Evolutionary conservation across 1,140 invertebrate genomes (phyloP).

Genomic region (Drosophila carrolli): DNA sequence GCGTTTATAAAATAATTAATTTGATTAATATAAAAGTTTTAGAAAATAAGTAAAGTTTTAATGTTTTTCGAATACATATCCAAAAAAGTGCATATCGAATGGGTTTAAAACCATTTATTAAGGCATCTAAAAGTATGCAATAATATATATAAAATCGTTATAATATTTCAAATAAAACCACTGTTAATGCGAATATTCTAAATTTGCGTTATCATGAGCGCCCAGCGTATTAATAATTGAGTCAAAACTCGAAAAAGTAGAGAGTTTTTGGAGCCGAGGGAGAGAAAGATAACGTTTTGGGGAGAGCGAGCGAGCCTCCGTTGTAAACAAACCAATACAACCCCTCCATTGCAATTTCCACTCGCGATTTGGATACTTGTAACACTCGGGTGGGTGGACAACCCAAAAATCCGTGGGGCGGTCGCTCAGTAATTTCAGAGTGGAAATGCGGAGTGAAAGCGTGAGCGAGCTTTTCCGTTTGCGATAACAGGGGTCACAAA

Average conservation of each 20-base stretch:
- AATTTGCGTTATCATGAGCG: background rate
- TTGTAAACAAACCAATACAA: constrained; percentile 83
- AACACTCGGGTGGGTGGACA: constrained; percentile 58
- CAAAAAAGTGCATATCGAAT: too few species aligned
- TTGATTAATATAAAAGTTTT: too few species aligned
- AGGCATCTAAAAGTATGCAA: too few species aligned
- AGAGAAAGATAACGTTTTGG: constrained; percentile 17
- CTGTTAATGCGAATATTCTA: background rate
- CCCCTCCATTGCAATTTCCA: constrained; percentile 56
- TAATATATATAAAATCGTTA: background rate
- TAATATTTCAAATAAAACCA: background rate
- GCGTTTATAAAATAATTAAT: too few species aligned
- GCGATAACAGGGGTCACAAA: constrained; percentile 29
- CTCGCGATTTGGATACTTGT: constrained; percentile 60
- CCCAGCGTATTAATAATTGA: background rate
- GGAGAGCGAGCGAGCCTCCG: constrained; percentile 14
- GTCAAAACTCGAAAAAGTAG: constrained; percentile 37
- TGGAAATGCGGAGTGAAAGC: constrained; percentile 24
- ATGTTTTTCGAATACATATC: too few species aligned
- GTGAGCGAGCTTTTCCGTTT: constrained; percentile 60
- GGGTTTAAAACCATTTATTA: too few species aligned
- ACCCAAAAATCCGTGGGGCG: constrained; percentile 55
- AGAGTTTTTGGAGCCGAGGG: constrained; percentile 39
- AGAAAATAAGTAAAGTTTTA: too few species aligned
- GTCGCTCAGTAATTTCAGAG: constrained; percentile 7